Percentiles rank a stretch among this genome's conserved stretches.
phyloP scores from a whole-genome alignment of 2,113 vertebrate species.

The Ameiurus melas region DNA sequence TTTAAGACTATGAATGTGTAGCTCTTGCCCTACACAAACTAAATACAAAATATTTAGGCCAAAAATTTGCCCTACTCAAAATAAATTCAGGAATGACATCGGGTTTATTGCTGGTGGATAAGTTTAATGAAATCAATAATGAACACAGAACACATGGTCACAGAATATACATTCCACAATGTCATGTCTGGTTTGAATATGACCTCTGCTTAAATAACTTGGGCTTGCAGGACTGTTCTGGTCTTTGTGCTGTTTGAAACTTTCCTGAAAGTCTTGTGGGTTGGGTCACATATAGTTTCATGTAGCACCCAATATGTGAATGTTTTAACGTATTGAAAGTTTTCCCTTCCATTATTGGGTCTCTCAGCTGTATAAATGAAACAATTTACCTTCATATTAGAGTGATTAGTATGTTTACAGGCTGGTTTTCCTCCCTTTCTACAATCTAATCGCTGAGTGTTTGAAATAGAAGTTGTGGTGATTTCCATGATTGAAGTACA shows the following conservation, averaged over 20 bases:
- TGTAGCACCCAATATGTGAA: slow-evolving; percentile 1
- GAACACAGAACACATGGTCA: too few species aligned
- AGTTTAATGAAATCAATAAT: too few species aligned
- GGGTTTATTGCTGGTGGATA: too few species aligned
- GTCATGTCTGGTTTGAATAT: not conserved
- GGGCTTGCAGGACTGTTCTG: not conserved
- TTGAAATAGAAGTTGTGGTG: slow-evolving; percentile 39
- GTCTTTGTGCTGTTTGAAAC: not conserved
- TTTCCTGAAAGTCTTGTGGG: slow-evolving; percentile 48
- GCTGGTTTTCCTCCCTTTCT: slow-evolving; percentile 27
- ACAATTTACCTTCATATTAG: slow-evolving; percentile 56
- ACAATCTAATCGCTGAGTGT: slow-evolving; percentile 43
- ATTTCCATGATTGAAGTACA: slow-evolving; percentile 43
- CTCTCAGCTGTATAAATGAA: slow-evolving; percentile 53
- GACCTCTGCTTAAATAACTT: not conserved
- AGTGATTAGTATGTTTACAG: slow-evolving; percentile 48
- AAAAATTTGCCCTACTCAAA: too few species aligned
- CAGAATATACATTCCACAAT: not conserved
- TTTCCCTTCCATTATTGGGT: slow-evolving; percentile 59
- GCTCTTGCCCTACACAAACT: too few species aligned
- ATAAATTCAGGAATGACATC: too few species aligned
- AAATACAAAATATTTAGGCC: too few species aligned
- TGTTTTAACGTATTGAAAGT: slow-evolving; percentile 62
- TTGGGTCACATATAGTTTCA: slow-evolving; percentile 62
- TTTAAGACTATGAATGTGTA: too few species aligned